Percentiles rank a stretch among this genome's conserved stretches.
Conservation (phyloP, 2,888 invertebrate species). For the Melinaea menophilus region DNA sequence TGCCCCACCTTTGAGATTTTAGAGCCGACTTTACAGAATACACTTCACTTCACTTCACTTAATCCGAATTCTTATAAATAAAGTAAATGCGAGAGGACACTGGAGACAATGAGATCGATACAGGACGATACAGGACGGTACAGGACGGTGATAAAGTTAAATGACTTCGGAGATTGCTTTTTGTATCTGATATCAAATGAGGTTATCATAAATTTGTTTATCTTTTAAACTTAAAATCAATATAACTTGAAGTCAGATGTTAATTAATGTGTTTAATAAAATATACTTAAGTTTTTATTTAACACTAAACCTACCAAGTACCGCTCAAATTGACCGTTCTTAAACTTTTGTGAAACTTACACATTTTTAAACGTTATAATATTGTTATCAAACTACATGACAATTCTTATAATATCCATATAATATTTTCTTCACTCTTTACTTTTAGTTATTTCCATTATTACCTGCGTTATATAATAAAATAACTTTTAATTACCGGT, state of each 20-base stretch:
- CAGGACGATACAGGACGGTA: conserved; percentile 56
- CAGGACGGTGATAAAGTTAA: conserved; percentile 71
- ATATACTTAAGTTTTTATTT: no score
- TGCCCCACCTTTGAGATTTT: conserved; percentile 34
- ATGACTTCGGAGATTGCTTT: conserved; percentile 69
- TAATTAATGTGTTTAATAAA: conserved; percentile 25
- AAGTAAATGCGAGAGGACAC: conserved; percentile 64
- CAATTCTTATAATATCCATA: no score
- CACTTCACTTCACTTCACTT: conserved; percentile 38
- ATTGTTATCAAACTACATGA: no score
- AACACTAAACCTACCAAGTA: no score
- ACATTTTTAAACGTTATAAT: no score
- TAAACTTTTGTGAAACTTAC: no score
- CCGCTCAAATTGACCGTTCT: no score
- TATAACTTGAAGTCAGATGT: conserved; percentile 44
- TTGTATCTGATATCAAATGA: conserved; percentile 52
- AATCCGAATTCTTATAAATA: conserved; percentile 64
- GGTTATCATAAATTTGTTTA: conserved; percentile 40
- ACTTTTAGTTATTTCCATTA: no score
- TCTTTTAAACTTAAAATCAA: no score
- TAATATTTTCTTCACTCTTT: no score
- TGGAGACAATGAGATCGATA: conserved; percentile 69
- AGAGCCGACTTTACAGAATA: conserved; percentile 26
- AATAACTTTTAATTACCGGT: no score
- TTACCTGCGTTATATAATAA: no score